A percentile compares a stretch with the other conserved stretches of the same genome.
Evolutionary conservation across 37 sponge, comb jelly and placozoan genomes (phyloP).

Genomic region (Petrosia ficiformis): DNA sequence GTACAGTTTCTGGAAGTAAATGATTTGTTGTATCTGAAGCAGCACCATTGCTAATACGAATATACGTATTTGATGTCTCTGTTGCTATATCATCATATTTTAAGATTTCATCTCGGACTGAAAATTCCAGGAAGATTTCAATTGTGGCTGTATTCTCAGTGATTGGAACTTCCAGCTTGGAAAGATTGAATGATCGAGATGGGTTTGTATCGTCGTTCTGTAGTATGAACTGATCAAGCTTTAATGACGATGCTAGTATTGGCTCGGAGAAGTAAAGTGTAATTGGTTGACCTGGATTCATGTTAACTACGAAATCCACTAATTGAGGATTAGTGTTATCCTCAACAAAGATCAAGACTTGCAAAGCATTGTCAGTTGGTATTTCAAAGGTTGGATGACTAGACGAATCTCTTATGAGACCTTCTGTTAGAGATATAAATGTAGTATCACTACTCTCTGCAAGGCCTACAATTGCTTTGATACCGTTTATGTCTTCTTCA

Average conservation of each 20-base stretch:
- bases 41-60: constrained; percentile 50
- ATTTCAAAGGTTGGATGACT: constrained; percentile 31
- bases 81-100: constrained; percentile 45
- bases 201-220: constrained; percentile 42
- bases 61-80: constrained; percentile 45
- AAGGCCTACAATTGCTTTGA: constrained; percentile 45
- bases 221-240: constrained; percentile 41
- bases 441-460: constrained; percentile 35
- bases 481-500: constrained; percentile 54
- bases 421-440: constrained; percentile 39
- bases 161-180: constrained; percentile 21
- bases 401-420: constrained; percentile 55
- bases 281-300: constrained; percentile 65
- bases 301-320: constrained; percentile 58
- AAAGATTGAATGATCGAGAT: constrained; percentile 33
- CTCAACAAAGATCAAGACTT: constrained; percentile 31
- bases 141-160: constrained; percentile 57
- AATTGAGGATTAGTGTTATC: constrained; percentile 40
- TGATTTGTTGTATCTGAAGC: constrained; percentile 58
- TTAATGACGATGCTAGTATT: constrained; percentile 34
- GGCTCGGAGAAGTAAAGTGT: constrained; percentile 72
- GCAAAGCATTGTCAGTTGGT: constrained; percentile 39
- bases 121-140: constrained; percentile 50
- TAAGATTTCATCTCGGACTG: constrained; percentile 51
- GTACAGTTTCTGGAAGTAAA: constrained; percentile 28